Evolutionary conservation across 1,140 invertebrate species (phyloP), one percentile per base, ranked within the genome.

Genomic region (Eciton burchellii): DNA sequence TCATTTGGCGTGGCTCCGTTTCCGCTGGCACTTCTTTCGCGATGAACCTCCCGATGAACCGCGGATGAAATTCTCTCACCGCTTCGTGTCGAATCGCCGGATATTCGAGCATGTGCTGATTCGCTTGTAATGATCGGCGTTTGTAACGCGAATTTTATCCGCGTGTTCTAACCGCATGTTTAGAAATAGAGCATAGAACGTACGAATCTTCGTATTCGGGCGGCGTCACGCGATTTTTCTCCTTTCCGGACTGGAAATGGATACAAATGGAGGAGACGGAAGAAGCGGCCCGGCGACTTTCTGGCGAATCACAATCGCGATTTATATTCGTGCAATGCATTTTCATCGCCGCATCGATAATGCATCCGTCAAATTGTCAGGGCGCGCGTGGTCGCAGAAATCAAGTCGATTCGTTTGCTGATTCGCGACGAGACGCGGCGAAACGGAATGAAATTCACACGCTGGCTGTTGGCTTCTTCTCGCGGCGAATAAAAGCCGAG

Each of bases 321-420:
- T 83, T 79, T 77, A 83, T 65, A 79, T 73, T 77, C 62, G 73
- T 11, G 54, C 45, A 26, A 66, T 63, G 72, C 81, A 83, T 83
- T 79, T 79, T 83, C 62, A 76, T 79, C 73, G 57, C 9, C 43
- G 52, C 73, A 59, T 79, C 81, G 82, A 79, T 83, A 83, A 77
- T 79, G 82, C 81, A 76, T 76, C 59, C 71, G 41, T 82, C 59
- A 63, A 47, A 79, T 79, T 79, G 77, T 73, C 77, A 81, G 24
- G 19, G 65, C 54, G 49, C 21, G 74, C 74, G 35, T 62, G 14
- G 63, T 12, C 21, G 52, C 74, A 66, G 62, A 43, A 79, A 79
- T 79, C 74, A 79, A 70, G 63, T 79, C 35, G 52, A 45, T 63
- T 79, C 68, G 74, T 79, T 43, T 49, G 35, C 68, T 49, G 43